phyloP scores from a whole-genome alignment of 1,140 invertebrate species.

The Coboldia fuscipes region DNA sequence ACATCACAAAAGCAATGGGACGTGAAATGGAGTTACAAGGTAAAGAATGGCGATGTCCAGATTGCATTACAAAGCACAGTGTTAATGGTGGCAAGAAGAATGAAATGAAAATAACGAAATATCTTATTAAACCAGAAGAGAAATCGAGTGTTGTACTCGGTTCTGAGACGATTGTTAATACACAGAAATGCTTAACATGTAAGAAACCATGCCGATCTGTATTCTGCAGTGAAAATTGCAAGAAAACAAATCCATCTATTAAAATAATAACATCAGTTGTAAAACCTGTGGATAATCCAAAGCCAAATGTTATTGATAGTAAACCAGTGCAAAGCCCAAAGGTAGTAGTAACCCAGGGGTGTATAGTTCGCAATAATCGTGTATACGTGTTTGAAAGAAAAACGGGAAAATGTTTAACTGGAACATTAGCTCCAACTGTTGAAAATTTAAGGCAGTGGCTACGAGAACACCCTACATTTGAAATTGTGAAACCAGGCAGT shows the following conservation, averaged over 20 bases:
- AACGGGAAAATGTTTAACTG: constrained; percentile 50
- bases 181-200: too few species aligned
- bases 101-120: constrained; percentile 15
- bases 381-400: constrained; percentile 61
- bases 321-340: too few species aligned
- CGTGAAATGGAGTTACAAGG: constrained; percentile 76
- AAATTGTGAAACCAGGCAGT: constrained; percentile 46
- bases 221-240: too few species aligned
- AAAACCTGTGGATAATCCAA: too few species aligned
- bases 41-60: constrained; percentile 78
- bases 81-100: too few species aligned
- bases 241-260: too few species aligned
- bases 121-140: constrained; percentile 9
- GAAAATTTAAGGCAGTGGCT: constrained; percentile 62
- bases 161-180: too few species aligned
- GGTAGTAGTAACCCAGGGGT: too few species aligned
- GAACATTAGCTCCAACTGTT: constrained; percentile 52
- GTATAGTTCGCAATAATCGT: neutral
- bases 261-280: too few species aligned
- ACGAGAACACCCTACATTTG: constrained; percentile 64
- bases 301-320: too few species aligned
- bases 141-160: too few species aligned
- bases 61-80: constrained; percentile 39
- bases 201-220: too few species aligned
- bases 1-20: constrained; percentile 74